A percentile compares a stretch with the other conserved stretches of the same genome.
These are phyloP conservation scores for Exephanes ischioxanthus DNA, from an alignment of 2,888 invertebrate species.

Conservation along the genomic window DNA sequence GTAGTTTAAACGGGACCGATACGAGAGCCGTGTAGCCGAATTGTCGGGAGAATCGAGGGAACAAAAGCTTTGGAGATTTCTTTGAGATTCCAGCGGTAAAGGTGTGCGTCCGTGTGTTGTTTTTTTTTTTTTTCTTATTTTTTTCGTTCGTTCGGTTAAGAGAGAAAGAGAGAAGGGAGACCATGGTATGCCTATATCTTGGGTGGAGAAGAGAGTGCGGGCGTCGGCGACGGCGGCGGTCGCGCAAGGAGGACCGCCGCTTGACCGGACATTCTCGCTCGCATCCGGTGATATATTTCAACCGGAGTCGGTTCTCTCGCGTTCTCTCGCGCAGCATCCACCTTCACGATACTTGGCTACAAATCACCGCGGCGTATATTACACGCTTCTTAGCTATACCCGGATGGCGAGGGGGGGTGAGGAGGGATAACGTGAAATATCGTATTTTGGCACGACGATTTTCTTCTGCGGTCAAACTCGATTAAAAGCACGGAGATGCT, in stretches of 20 bases:
- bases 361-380: slow-evolving; percentile 81
- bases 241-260: slow-evolving; percentile 70
- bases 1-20: slow-evolving; percentile 51
- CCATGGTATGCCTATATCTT: slow-evolving; percentile 2
- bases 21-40: slow-evolving; percentile 56
- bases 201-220: slow-evolving; percentile 31
- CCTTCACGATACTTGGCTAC: slow-evolving; percentile 74
- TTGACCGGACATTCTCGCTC: slow-evolving; percentile 68
- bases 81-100: slow-evolving; percentile 63
- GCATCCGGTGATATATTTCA: slow-evolving; percentile 82
- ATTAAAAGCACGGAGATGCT: background rate
- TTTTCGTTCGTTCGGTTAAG: slow-evolving; percentile 7
- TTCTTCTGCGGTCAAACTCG: slow-evolving; percentile 51
- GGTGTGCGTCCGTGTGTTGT: slow-evolving; percentile 44
- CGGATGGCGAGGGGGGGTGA: background rate
- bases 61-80: slow-evolving; percentile 61
- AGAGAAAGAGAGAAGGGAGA: slow-evolving; percentile 13
- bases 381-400: slow-evolving; percentile 79
- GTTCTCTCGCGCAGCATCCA: slow-evolving; percentile 33
- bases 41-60: slow-evolving; percentile 44
- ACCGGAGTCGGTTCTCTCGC: slow-evolving; percentile 67
- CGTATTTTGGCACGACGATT: slow-evolving; percentile 80
- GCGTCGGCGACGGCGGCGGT: slow-evolving; percentile 67
- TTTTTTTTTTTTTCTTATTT: background rate
- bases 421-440: slow-evolving; percentile 78